phyloP scores from a whole-genome alignment of 2,888 invertebrate genomes.

The Corythucha ciliata region DNA sequence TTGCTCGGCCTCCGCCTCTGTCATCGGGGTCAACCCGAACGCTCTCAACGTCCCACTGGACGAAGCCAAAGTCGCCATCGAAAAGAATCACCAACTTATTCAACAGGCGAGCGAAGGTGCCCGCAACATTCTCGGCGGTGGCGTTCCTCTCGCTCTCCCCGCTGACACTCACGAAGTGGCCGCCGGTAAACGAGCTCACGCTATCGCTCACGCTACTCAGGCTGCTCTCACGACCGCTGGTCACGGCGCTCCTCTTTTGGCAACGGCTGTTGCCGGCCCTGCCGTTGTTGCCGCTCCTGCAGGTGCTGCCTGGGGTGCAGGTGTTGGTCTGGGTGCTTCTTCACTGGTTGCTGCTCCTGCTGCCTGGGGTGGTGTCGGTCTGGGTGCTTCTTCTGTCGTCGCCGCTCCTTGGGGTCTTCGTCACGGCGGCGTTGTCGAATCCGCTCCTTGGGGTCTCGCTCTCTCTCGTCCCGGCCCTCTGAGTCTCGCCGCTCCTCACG shows the following conservation, averaged over 20 bases:
- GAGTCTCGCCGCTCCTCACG: too few relatives aligned
- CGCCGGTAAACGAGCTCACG: slow-evolving; percentile 40
- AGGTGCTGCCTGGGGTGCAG: slow-evolving; percentile 6
- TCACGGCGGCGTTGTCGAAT: slow-evolving; percentile 22
- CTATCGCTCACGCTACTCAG: slow-evolving; percentile 41
- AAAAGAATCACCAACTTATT: slow-evolving; percentile 41
- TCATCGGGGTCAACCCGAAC: slow-evolving; percentile 23
- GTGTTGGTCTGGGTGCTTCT: too few relatives aligned
- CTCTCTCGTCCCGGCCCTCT: too few relatives aligned
- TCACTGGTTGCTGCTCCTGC: too few relatives aligned
- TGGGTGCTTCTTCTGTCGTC: too few relatives aligned
- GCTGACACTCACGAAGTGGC: slow-evolving; percentile 39
- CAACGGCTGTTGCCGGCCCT: background rate
- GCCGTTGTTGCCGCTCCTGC: slow-evolving; percentile 11
- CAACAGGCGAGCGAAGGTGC: slow-evolving; percentile 39
- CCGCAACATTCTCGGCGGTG: slow-evolving; percentile 30
- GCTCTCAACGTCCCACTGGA: slow-evolving; percentile 37
- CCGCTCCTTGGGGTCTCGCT: slow-evolving; percentile 6
- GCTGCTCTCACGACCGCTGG: slow-evolving; percentile 31
- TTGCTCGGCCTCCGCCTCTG: too few relatives aligned
- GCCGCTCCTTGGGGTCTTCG: too few relatives aligned
- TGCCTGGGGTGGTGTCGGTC: too few relatives aligned
- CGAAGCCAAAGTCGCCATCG: slow-evolving; percentile 41
- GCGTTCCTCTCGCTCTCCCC: slow-evolving; percentile 28
- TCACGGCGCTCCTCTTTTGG: slow-evolving; percentile 8